Conservation (phyloP, 2,113 vertebrate genomes). For the Barbus barbus region DNA sequence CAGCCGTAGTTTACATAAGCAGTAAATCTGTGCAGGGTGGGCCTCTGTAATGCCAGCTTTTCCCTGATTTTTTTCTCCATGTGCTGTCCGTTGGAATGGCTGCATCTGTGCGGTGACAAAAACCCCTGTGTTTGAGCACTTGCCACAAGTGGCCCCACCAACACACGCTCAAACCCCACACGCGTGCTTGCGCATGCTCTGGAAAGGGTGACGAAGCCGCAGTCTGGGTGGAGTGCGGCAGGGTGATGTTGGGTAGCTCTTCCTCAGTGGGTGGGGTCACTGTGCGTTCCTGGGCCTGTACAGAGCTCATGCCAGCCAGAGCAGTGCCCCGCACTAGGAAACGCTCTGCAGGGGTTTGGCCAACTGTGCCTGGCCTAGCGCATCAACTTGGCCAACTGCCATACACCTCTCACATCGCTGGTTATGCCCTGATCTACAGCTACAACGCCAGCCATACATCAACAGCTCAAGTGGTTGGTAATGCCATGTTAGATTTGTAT, state of each 20-base stretch:
- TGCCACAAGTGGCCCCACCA: conserved; percentile 48
- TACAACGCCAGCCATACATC: background rate
- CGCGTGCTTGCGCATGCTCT: conserved; percentile 42
- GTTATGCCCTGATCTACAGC: conserved; percentile 27
- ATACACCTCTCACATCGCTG: conserved; percentile 18
- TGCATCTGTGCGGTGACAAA: conserved; percentile 56
- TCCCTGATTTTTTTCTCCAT: conserved; percentile 17
- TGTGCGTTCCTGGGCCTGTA: conserved; percentile 16
- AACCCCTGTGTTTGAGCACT: conserved; percentile 55
- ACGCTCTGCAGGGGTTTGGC: conserved; percentile 53
- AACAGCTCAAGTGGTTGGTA: background rate
- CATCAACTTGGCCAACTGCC: conserved; percentile 33
- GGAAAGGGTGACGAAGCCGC: conserved; percentile 36
- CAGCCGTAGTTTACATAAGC: conserved; percentile 28
- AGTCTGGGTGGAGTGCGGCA: conserved; percentile 23
- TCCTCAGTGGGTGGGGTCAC: conserved; percentile 41
- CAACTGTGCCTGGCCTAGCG: conserved; percentile 51
- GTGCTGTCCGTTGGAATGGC: conserved; percentile 45
- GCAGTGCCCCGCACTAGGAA: conserved; percentile 37
- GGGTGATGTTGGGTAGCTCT: conserved; percentile 30
- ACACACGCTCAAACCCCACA: conserved; percentile 53
- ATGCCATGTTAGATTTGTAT: background rate
- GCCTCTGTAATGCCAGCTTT: conserved; percentile 36
- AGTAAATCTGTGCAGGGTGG: conserved; percentile 18
- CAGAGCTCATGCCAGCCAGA: conserved; percentile 23